These are phyloP conservation scores for Lasiurus cinereus DNA, from an alignment of 2,113 vertebrate genomes.

Conservation along the genomic window DNA sequence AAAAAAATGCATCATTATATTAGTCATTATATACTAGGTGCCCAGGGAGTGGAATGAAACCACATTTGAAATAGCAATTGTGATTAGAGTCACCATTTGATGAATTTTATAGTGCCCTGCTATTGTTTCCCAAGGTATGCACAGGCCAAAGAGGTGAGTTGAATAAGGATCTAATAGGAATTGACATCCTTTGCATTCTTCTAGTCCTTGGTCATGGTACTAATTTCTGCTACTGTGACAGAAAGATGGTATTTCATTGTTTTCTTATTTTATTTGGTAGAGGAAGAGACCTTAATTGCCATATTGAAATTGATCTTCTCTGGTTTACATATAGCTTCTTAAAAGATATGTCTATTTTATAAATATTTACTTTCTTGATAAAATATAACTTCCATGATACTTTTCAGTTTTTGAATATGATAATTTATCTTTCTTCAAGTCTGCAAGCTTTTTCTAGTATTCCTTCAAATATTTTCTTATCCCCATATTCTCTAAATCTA, in stretches of 20 bases:
- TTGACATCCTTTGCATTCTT: not conserved
- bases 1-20: not conserved
- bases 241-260: not conserved
- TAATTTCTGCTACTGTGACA: not conserved
- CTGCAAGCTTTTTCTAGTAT: not conserved
- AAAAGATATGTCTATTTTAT: not conserved
- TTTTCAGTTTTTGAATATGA: not conserved
- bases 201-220: not conserved
- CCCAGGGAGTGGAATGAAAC: not conserved
- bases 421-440: not conserved
- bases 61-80: not conserved
- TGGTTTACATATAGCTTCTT: not conserved
- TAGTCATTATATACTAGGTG: not conserved
- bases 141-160: not conserved
- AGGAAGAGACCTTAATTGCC: not conserved
- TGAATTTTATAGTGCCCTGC: not conserved
- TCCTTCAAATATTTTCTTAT: not conserved
- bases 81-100: not conserved
- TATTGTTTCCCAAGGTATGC: not conserved
- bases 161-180: not conserved
- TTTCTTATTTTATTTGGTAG: not conserved
- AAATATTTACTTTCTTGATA: not conserved
- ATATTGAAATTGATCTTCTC: not conserved
- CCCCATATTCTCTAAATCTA: not conserved
- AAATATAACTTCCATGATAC: not conserved